Conservation (phyloP, 2,888 invertebrate species). For the Clunio marinus region DNA sequence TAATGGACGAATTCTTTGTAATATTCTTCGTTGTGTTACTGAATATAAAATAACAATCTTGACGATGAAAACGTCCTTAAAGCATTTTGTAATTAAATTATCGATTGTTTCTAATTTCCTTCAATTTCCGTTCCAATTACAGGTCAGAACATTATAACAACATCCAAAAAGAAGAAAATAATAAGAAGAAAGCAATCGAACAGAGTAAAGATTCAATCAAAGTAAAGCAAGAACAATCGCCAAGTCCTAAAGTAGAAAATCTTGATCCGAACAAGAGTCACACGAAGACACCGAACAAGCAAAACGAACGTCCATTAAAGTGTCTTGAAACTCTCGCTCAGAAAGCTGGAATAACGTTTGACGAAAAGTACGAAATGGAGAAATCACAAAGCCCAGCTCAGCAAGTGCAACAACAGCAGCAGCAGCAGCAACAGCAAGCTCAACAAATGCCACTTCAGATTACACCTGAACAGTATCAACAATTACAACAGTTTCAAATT, state of each 20-base stretch:
- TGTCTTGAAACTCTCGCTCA: constrained; percentile 68
- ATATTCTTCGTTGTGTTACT: no score
- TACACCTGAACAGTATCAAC: constrained; percentile 55
- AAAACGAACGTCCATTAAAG: constrained; percentile 56
- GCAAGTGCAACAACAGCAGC: constrained; percentile 48
- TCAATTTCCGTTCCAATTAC: constrained; percentile 44
- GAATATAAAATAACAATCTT: no score
- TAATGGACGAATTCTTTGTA: no score
- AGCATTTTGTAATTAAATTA: no score
- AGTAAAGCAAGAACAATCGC: constrained; percentile 48
- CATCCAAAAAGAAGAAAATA: constrained; percentile 53
- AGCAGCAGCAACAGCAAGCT: constrained; percentile 44
- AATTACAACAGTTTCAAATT: constrained; percentile 58
- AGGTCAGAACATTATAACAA: constrained; percentile 62
- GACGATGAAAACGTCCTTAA: no score
- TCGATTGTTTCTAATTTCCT: no score
- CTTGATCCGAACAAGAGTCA: constrained; percentile 45
- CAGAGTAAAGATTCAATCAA: constrained; percentile 44
- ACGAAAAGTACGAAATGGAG: constrained; percentile 70
- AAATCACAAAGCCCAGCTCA: constrained; percentile 56
- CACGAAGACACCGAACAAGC: constrained; percentile 41
- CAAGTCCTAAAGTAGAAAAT: constrained; percentile 53
- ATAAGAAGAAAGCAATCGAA: constrained; percentile 30
- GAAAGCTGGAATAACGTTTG: constrained; percentile 69
- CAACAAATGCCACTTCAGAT: constrained; percentile 46